These are phyloP conservation scores for Bucorvus abyssinicus DNA, from an alignment of 2,797 vertebrate species.

Conservation along the genomic window DNA sequence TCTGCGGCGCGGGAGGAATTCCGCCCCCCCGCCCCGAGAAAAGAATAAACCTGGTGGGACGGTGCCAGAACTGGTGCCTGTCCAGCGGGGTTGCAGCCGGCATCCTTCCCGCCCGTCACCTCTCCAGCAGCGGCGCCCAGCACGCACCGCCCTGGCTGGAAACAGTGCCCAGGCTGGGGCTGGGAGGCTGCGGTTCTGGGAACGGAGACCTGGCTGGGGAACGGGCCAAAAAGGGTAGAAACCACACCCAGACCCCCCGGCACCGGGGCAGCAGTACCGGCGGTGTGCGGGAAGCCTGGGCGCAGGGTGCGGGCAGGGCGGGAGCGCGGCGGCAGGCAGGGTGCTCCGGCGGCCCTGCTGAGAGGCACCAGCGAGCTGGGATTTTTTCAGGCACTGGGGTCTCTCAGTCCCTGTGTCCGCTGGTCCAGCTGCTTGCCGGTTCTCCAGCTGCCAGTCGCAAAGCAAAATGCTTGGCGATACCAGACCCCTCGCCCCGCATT, in stretches of 20 bases:
- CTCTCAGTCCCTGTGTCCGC: fast-evolving
- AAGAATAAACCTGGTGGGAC: fast-evolving
- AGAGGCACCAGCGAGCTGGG: background rate
- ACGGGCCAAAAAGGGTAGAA: background rate
- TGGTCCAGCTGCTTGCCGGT: background rate
- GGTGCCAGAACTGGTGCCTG: fast-evolving
- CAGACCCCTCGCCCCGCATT: background rate
- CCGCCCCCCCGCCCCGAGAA: fast-evolving
- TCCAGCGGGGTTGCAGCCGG: fast-evolving
- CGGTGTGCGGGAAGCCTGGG: background rate
- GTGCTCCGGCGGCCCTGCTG: background rate
- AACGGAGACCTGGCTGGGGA: background rate
- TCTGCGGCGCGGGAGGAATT: background rate
- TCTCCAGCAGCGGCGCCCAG: background rate
- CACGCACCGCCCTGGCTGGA: background rate
- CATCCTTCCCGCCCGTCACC: background rate
- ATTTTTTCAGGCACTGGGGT: background rate
- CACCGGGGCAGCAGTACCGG: background rate
- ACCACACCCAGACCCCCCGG: background rate
- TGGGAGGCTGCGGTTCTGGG: background rate
- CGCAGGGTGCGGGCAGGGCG: background rate
- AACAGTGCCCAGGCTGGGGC: background rate
- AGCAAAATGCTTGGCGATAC: background rate
- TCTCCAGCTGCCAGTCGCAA: background rate
- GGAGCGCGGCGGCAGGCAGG: background rate